A percentile compares a stretch with the other conserved stretches of the same genome.
phyloP scores from a whole-genome alignment of 2,113 vertebrate species.

The Triplophysa siluroides region DNA sequence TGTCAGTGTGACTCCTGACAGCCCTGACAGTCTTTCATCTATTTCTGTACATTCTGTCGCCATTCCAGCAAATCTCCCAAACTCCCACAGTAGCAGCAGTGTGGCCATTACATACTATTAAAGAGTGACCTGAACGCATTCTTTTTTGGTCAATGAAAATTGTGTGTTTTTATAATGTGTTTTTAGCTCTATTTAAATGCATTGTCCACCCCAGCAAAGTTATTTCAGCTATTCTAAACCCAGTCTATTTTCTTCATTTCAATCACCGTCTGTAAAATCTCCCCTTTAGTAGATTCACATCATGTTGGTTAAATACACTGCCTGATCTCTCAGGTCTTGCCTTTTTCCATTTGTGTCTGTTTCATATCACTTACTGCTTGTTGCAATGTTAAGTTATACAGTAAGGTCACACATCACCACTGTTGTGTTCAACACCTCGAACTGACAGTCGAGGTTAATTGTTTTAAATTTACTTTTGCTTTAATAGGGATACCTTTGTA shows the following conservation, averaged over 20 bases:
- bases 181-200: too few species aligned
- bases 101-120: too few species aligned
- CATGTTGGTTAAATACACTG: too few species aligned
- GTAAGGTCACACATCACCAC: constrained; percentile 11
- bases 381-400: background rate
- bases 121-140: too few species aligned
- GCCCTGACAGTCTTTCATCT: constrained; percentile 35
- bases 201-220: too few species aligned
- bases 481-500: constrained; percentile 40
- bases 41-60: constrained; percentile 29
- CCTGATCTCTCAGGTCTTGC: background rate
- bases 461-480: constrained; percentile 45
- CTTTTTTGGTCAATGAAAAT: too few species aligned
- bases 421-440: constrained; percentile 25
- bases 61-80: constrained; percentile 36
- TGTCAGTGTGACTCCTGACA: constrained; percentile 39
- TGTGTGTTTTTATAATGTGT: too few species aligned
- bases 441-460: constrained; percentile 42
- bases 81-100: background rate
- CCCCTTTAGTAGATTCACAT: too few species aligned
- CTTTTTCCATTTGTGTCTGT: background rate
- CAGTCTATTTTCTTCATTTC: too few species aligned
- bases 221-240: too few species aligned
- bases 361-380: background rate
- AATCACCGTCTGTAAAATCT: too few species aligned